These are phyloP conservation scores for Notamacropus eugenii DNA, from an alignment of 2,797 vertebrate genomes.

Conservation along the genomic window DNA sequence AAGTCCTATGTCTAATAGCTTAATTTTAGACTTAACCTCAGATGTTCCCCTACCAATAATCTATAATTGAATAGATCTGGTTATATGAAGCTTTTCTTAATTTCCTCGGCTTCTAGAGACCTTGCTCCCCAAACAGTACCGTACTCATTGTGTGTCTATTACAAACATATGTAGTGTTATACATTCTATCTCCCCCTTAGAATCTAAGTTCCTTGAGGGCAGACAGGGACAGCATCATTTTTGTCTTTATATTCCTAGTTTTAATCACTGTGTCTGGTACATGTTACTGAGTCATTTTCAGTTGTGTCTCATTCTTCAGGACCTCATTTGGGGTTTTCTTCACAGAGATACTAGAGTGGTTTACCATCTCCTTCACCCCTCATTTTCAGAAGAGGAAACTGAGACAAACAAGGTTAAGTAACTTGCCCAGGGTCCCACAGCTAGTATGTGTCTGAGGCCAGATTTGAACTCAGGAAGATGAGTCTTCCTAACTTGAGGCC, in stretches of 20 bases:
- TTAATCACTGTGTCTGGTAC: background rate
- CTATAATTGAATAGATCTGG: no score
- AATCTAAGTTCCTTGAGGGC: background rate
- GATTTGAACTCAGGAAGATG: background rate
- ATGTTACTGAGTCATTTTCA: background rate
- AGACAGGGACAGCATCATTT: background rate
- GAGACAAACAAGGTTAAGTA: background rate
- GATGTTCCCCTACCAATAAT: no score
- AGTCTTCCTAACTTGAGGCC: background rate
- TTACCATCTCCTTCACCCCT: background rate
- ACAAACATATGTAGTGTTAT: background rate
- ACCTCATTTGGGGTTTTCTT: background rate
- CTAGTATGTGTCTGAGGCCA: background rate
- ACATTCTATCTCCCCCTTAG: background rate
- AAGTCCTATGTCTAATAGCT: no score
- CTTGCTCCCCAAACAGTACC: background rate
- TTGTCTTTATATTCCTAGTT: background rate
- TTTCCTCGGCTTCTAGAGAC: background rate
- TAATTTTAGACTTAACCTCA: no score
- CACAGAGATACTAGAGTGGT: background rate
- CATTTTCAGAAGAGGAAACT: background rate
- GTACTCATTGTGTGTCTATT: background rate
- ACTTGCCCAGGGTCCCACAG: background rate
- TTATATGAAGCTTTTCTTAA: background rate
- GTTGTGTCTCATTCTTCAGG: background rate